These are phyloP conservation scores for Sparidentex hasta DNA, from an alignment of 2,797 vertebrate species.

Conservation along the genomic window DNA sequence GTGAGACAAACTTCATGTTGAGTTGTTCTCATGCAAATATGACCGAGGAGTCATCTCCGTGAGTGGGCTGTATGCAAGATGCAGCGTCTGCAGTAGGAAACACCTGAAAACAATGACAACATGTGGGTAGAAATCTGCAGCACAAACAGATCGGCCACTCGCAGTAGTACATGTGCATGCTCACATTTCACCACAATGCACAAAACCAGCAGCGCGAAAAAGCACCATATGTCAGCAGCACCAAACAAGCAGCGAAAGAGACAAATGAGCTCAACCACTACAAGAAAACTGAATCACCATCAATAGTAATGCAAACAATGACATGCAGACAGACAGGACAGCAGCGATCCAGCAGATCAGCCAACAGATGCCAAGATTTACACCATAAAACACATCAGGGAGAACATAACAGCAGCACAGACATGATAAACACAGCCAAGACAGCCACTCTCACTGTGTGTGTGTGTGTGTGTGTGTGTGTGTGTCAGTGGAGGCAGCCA, in stretches of 20 bases:
- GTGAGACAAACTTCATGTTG: background rate
- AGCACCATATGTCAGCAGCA: background rate
- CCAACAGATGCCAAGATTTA: background rate
- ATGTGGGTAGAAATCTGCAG: background rate
- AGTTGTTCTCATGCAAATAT: conserved; percentile 2
- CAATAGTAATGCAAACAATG: background rate
- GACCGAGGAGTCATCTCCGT: background rate
- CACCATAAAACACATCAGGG: conserved; percentile 33
- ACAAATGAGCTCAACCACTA: conserved; percentile 1
- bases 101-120: background rate
- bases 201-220: background rate
- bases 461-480: background rate
- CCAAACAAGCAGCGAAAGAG: background rate
- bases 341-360: conserved; percentile 13
- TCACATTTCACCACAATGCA: background rate
- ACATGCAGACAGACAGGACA: background rate
- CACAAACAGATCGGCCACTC: background rate
- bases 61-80: background rate
- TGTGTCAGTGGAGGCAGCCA: background rate
- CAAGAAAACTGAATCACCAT: background rate
- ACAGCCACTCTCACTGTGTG: conserved; percentile 12
- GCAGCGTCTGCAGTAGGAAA: background rate
- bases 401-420: conserved; percentile 12
- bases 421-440: conserved; percentile 12
- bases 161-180: background rate